phyloP scores from a whole-genome alignment of 2,113 vertebrate species.

The Sterrhoptilus dennistouni region DNA sequence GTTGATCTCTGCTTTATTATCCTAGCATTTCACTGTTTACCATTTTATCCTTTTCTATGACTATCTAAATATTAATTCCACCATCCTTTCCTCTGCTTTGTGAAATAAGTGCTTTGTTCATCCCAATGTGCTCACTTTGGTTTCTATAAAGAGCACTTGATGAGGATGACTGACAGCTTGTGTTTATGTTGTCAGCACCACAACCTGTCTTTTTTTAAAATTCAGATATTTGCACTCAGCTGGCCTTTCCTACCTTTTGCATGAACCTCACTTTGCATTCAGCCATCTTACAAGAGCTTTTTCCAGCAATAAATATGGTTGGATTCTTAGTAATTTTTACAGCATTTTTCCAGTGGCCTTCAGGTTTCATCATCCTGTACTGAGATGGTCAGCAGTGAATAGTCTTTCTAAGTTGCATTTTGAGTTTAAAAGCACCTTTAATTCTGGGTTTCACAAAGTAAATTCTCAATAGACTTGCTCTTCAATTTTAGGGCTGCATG shows the following conservation, averaged over 20 bases:
- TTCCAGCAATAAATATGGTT: neutral
- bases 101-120: neutral
- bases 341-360: neutral
- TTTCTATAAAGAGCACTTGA: neutral
- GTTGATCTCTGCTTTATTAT: neutral
- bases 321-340: neutral
- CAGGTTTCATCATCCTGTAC: neutral
- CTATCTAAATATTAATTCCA: neutral
- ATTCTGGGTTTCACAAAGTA: neutral
- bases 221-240: neutral
- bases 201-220: neutral
- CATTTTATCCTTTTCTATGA: neutral
- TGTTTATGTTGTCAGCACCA: neutral
- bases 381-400: neutral
- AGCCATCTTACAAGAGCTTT: neutral
- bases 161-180: neutral
- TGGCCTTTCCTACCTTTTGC: neutral
- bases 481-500: neutral
- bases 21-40: neutral
- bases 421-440: neutral
- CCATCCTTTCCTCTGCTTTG: neutral
- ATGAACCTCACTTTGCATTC: neutral
- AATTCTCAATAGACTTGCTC: neutral
- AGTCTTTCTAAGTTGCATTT: neutral
- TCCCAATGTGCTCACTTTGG: neutral